Percentiles rank a stretch among this genome's conserved stretches.
phyloP scores from a whole-genome alignment of 2,797 vertebrate genomes.

The Sparidentex hasta region DNA sequence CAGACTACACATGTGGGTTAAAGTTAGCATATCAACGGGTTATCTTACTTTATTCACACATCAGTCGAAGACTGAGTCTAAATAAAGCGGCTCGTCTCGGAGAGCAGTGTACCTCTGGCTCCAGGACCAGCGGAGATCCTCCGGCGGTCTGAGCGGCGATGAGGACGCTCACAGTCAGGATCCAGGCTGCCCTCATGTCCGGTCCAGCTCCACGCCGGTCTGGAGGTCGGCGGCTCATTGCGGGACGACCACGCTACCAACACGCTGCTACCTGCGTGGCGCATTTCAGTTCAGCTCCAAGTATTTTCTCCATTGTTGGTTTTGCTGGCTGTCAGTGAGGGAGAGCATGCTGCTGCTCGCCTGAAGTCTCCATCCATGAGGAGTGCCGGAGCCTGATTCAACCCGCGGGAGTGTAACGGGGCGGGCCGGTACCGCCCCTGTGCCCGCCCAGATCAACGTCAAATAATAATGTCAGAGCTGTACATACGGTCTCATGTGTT shows the following conservation, averaged over 20 bases:
- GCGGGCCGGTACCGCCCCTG: slow-evolving; percentile 54
- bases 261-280: background rate
- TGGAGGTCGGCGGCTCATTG: slow-evolving; percentile 50
- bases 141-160: slow-evolving; percentile 5
- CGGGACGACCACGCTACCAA: slow-evolving; percentile 12
- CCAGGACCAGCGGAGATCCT: slow-evolving; percentile 50
- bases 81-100: too few species aligned
- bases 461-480: background rate
- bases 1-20: too few species aligned
- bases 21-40: too few species aligned
- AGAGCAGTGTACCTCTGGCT: slow-evolving; percentile 63
- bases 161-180: slow-evolving; percentile 51
- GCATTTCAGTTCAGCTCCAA: slow-evolving; percentile 14
- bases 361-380: slow-evolving; percentile 51
- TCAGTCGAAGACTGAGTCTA: too few species aligned
- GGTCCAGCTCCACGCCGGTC: background rate
- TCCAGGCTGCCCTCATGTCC: slow-evolving; percentile 45
- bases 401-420: background rate
- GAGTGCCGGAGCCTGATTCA: background rate
- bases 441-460: too few species aligned
- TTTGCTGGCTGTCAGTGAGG: slow-evolving; percentile 8
- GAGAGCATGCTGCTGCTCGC: slow-evolving; percentile 47
- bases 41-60: too few species aligned
- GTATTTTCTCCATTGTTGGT: slow-evolving; percentile 5
- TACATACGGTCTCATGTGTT: background rate